phyloP scores from a whole-genome alignment of 2,888 invertebrate species.

The Adela reaumurella region DNA sequence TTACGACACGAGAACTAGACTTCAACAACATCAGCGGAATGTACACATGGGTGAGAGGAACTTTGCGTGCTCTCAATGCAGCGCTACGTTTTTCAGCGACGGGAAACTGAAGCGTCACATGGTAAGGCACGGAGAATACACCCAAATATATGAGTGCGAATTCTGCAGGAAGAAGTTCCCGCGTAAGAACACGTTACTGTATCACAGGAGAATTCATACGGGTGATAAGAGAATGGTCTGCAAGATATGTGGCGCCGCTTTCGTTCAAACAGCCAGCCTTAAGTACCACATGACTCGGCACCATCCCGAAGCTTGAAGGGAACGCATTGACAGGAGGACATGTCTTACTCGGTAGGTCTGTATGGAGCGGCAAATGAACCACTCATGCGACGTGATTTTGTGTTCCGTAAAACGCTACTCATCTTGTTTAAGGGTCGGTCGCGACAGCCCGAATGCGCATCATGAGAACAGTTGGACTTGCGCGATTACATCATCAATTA shows the following conservation, averaged over 20 bases:
- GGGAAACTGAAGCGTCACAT: conserved; percentile 17
- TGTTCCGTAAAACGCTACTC: too few species aligned
- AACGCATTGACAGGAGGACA: too few species aligned
- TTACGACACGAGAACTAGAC: not conserved
- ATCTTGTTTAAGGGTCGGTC: too few species aligned
- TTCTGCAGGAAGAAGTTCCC: conserved; percentile 24
- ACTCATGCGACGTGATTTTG: too few species aligned
- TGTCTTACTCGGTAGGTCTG: too few species aligned
- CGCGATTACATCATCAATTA: too few species aligned
- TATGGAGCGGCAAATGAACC: too few species aligned
- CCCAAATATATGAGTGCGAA: conserved; percentile 20
- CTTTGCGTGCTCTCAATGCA: conserved; percentile 47
- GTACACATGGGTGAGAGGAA: conserved; percentile 46
- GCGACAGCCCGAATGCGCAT: too few species aligned
- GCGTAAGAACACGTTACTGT: conserved; percentile 18
- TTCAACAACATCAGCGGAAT: conserved; percentile 12
- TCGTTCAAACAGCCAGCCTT: conserved; percentile 22
- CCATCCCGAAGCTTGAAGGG: conserved; percentile 5
- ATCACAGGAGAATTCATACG: conserved; percentile 21
- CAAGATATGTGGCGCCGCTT: conserved; percentile 21
- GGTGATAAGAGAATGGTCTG: conserved; percentile 21
- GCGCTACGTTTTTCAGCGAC: conserved; percentile 26
- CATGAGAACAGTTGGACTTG: too few species aligned
- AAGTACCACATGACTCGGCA: conserved; percentile 19
- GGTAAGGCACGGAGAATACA: conserved; percentile 21